These are phyloP conservation scores for Melanotaenia nigrans DNA, from an alignment of 2,797 vertebrate species.

Conservation along the genomic window DNA sequence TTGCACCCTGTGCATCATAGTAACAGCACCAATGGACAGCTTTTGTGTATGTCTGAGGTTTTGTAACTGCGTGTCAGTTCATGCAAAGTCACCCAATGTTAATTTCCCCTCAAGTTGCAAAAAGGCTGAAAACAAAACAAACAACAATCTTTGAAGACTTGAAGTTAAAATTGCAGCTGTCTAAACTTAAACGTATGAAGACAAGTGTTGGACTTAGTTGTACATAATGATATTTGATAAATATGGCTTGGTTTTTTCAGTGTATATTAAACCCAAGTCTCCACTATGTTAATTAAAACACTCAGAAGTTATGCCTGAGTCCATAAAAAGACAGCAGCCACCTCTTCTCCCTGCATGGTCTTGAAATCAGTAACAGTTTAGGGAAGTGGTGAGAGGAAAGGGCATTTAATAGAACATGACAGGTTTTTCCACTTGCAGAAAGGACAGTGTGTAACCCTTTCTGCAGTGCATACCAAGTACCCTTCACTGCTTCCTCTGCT, in stretches of 20 bases:
- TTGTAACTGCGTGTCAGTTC: background rate
- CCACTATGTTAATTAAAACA: constrained; percentile 70
- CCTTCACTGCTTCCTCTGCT: constrained; percentile 39
- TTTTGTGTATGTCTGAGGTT: background rate
- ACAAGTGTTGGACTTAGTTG: constrained; percentile 1
- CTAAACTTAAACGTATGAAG: background rate
- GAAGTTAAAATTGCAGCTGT: background rate
- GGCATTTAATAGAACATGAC: constrained; percentile 67
- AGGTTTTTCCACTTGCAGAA: constrained; percentile 55
- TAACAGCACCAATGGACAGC: background rate
- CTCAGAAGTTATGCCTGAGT: constrained; percentile 52
- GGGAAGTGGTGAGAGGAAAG: constrained; percentile 30
- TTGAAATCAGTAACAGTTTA: constrained; percentile 47
- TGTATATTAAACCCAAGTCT: constrained; percentile 45
- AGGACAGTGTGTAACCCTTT: constrained; percentile 49
- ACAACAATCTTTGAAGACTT: background rate
- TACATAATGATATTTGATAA: constrained; percentile 41
- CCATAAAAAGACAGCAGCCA: constrained; percentile 29
- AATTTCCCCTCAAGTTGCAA: background rate
- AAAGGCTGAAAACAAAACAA: background rate
- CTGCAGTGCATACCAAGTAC: constrained; percentile 55
- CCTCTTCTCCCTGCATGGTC: constrained; percentile 28
- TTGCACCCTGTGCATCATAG: background rate
- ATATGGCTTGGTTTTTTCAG: constrained; percentile 31
- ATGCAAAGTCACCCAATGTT: background rate